Percentiles rank a stretch among this genome's conserved stretches.
Evolutionary conservation across 2,797 vertebrate species (phyloP).

Genomic region (Crocodylus rhombifer): DNA sequence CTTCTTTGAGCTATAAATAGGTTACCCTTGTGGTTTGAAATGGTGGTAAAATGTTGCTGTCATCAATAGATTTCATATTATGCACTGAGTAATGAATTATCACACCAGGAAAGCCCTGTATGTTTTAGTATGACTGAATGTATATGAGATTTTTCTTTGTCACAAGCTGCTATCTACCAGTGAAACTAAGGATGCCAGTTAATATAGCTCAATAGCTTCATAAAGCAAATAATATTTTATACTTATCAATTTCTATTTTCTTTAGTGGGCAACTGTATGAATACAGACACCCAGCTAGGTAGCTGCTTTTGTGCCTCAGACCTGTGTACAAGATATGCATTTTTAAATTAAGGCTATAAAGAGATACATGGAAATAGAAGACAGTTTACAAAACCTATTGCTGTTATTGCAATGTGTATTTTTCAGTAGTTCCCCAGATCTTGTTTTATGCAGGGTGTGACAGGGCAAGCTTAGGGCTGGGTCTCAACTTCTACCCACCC

Average conservation of each 20-base stretch:
- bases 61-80: background rate
- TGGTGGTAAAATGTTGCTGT: background rate
- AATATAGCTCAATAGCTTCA: background rate
- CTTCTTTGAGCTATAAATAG: background rate
- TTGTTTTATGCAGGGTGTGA: too few species aligned
- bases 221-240: background rate
- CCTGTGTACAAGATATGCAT: background rate
- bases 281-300: background rate
- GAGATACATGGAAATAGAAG: too few species aligned
- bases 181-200: background rate
- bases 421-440: too few species aligned
- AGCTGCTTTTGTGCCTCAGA: background rate
- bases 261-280: background rate
- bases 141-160: background rate
- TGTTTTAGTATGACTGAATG: background rate
- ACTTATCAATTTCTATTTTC: background rate
- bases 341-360: background rate
- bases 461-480: too few species aligned
- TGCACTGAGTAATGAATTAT: background rate
- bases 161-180: background rate
- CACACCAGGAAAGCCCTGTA: background rate
- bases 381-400: too few species aligned
- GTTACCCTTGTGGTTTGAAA: background rate
- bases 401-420: background rate
- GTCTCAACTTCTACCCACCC: too few species aligned